Base-by-base conservation (phyloP, 2,113 vertebrate species). In the Corapipo altera region DNA sequence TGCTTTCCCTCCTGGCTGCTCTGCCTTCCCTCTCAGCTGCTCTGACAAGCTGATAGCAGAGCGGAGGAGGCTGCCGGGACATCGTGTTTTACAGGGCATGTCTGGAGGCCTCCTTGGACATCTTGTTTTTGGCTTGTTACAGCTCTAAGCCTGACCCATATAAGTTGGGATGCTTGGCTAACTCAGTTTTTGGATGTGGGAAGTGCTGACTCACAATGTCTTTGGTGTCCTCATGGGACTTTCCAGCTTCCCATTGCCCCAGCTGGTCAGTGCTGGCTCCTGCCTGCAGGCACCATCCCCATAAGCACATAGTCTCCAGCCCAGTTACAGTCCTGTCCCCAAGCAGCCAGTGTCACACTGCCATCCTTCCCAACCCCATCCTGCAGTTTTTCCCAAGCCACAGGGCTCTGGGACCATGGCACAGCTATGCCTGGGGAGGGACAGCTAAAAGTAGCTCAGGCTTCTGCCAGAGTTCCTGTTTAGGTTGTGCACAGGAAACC, bases 401-500 rank as follows among this genome's bases (percentile, higher is more conserved):
- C 0, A 2, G 55, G 46, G 11, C 28, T 78, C 37, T 15, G 4
- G 46, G 59, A 32, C 24, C 2, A 1, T 69, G 73, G n/a, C 59
- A 49, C 64, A 15, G 30, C 49, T 76, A 15, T 88, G 78, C 62
- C 44, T 0, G 2, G 23, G 3, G 43, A 74, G 67, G 7, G 7
- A 32, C 0, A 0, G 71, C 78, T 95, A 89, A 78, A 95, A 94
- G 79, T 58, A 89, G 77, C 33, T 87, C 43, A 58, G 5, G 52
- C 72, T 90, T 11, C 23, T 81, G 81, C 46, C 61, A 1, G 0
- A 62, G 70, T 94, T 96, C 95, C 88, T 89, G 88, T 96, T 96
- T 91, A 27, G 3, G 62, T 84, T 95, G 71, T 67, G 71, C 66
- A 27, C 83, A 95, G 95, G 95, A 97, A 97, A 84, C 88, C 59